Evolutionary conservation across 1,140 invertebrate species (phyloP), one percentile per base, ranked within the genome.

Genomic region (Lepidurus arcticus): DNA sequence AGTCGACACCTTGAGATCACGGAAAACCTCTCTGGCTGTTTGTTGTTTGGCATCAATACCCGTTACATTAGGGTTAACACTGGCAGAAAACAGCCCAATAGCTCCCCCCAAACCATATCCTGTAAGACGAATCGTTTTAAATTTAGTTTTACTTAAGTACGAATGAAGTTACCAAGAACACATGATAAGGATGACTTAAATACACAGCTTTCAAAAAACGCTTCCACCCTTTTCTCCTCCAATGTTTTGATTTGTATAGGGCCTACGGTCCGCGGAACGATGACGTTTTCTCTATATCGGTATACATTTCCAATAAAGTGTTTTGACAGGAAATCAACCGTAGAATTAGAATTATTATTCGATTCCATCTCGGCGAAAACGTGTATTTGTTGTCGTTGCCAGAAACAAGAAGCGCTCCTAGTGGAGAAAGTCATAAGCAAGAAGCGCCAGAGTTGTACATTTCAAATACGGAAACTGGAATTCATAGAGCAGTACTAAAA

Each of bases 21-120:
- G 85, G 79, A 97, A 89, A 73, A 96, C 91, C 86, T 95, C 91
- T 81, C 90, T 85, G 0, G 92, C 93, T 13, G 92, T 92, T 86
- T 96, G 95, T 81, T 90, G 91, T 84, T 93, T 92, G 11, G 87
- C 86, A 83, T 92, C 93, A 65, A 92, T 89, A 74, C 86, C 89
- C 21, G 86, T 85, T 26, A 84, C 84, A 76, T 88, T 87, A 42
- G 97, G 96, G 86, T 97, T 97, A 11, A 99, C 92, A 80, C 95
- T 96, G 7, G 97, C 94, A 42, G 96, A 94, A 85, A 99, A 98
- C 53, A 99, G 85, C 81, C 97, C 97, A 82, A 99, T 92, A 4
- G 92, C 96, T 77, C 91, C 94, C 80, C 97, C 97, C 77, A 99
- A 86, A 76, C 92, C 96, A 88, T 94, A 97, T 75, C 97, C 97